Conservation (phyloP, 2,113 vertebrate genomes). For the Myodes glareolus region DNA sequence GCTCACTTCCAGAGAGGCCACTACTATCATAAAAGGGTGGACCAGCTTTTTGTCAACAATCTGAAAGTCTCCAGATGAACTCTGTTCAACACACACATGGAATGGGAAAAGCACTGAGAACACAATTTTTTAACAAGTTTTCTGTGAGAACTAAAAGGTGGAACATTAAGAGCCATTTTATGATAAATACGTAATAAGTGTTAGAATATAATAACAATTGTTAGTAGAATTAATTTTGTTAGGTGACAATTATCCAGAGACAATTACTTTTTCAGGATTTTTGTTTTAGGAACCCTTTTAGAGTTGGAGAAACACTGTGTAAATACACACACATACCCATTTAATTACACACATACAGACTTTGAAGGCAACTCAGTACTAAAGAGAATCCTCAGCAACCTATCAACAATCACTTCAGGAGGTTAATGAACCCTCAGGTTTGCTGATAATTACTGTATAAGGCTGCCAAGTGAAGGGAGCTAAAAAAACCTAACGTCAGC, state of each 20-base stretch:
- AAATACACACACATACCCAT: not conserved
- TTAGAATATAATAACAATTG: not conserved
- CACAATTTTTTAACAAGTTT: not conserved
- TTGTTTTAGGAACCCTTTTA: constrained; percentile 4
- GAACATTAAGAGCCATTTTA: not conserved
- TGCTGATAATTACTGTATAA: not conserved
- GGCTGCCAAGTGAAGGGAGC: not conserved
- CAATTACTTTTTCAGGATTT: not conserved
- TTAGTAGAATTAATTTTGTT: not conserved
- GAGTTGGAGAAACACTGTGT: not conserved
- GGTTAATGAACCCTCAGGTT: not conserved
- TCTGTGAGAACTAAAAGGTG: not conserved
- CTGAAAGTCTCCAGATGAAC: not conserved
- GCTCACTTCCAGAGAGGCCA: not conserved
- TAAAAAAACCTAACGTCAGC: not conserved
- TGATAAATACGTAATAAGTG: not conserved
- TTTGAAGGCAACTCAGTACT: not conserved
- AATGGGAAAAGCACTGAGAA: not conserved
- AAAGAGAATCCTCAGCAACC: not conserved
- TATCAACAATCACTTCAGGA: not conserved
- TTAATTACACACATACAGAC: not conserved
- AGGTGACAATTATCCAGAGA: not conserved
- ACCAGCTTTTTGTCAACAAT: not conserved
- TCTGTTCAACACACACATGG: not conserved
- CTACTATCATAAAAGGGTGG: not conserved